Evolutionary conservation across 2,113 vertebrate genomes (phyloP), one percentile per base, ranked within the genome.

Genomic region (Sebastes schlegelii): DNA sequence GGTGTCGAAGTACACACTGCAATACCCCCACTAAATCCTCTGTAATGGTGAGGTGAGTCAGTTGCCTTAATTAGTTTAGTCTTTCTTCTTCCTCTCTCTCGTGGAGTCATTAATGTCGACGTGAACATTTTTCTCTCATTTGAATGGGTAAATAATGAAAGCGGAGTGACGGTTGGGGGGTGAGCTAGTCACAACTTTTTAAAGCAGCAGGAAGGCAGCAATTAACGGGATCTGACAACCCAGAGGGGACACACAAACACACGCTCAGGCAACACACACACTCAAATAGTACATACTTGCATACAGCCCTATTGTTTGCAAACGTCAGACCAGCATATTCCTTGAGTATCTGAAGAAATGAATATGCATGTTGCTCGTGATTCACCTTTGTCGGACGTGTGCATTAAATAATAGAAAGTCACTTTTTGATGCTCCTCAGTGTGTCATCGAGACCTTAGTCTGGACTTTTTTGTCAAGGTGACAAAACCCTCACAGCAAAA

Each of bases 121-220:
- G 17, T 49, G 84, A 93, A 93, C 89, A 89, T 93, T 94, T 92
- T 94, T 92, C 91, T 92, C 88, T 91, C 90, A 89, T 94, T 93
- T 91, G 89, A 91, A 88, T 76, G 77, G 57, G 90, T 94, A 94
- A 94, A 94, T 94, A 94, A 95, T 91, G 88, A 87, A 89, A 88
- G 89, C 43, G 23, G 87, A 90, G 85, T 89, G 93, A 95, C 93
- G 91, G 89, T 83, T 19, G 66, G 74, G 77, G 80, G 83, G 74
- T 51, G 85, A 72, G 90, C 52, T 45, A 88, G 87, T 91, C 89
- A 79, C 85, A 91, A 92, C 89, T 92, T 91, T 92, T 90, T 90
- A 89, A 88, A 83, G 78, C 87, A 82, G 87, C 89, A 63, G 88
- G 86, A 90, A 88, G 86, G 86, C 83, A 63, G 91, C 91, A 95